These are phyloP conservation scores for Lota lota DNA, from an alignment of 2,113 vertebrate species.

Conservation along the genomic window DNA sequence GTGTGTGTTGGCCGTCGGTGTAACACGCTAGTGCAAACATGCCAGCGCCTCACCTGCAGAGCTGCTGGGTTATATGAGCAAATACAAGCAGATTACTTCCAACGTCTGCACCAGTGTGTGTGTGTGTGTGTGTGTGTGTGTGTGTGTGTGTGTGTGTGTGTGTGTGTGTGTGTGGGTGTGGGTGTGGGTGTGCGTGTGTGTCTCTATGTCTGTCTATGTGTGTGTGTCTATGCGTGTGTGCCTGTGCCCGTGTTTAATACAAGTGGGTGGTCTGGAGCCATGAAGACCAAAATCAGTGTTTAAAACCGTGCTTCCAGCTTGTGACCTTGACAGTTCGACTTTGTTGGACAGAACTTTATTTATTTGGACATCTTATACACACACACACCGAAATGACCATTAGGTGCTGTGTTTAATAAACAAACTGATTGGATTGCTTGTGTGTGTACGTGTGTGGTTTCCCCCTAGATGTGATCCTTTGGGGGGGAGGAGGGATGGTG, in stretches of 20 bases:
- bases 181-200: background rate
- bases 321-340: conserved; percentile 65
- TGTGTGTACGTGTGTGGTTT: conserved; percentile 62
- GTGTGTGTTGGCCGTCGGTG: conserved; percentile 32
- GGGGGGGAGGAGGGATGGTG: no score
- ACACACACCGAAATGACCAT: conserved; percentile 73
- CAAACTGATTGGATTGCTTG: conserved; percentile 77
- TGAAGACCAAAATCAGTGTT: conserved; percentile 66
- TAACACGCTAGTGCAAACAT: no score
- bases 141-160: background rate
- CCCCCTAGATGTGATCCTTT: conserved; percentile 48
- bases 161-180: conserved; percentile 31
- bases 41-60: no score
- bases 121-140: no score
- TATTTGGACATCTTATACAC: conserved; percentile 74
- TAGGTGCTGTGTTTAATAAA: conserved; percentile 79
- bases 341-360: conserved; percentile 64
- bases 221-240: background rate
- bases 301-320: conserved; percentile 65
- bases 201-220: conserved; percentile 18
- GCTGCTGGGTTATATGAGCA: no score
- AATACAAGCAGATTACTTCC: no score
- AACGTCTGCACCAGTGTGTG: no score
- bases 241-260: conserved; percentile 56
- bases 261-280: conserved; percentile 71